A percentile compares a stretch with the other conserved stretches of the same genome.
Conservation (phyloP, 2,113 vertebrate genomes). For the Gadus macrocephalus region DNA sequence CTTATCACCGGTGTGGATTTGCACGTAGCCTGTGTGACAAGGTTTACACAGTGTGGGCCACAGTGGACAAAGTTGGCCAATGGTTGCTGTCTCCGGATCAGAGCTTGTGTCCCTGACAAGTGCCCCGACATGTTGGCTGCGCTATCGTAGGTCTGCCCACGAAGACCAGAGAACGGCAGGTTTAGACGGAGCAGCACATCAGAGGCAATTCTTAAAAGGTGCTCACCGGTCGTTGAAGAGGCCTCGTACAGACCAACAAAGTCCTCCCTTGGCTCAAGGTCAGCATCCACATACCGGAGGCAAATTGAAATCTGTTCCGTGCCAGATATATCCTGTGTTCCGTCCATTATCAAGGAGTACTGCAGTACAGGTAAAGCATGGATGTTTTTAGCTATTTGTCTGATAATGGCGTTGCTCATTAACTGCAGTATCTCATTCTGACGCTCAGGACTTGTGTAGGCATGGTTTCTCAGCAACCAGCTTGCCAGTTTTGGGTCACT, state of each 20-base stretch:
- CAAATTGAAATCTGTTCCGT: not conserved
- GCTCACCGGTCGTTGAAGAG: not conserved
- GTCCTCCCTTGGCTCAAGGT: not conserved
- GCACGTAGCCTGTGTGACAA: not conserved
- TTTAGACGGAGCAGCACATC: not conserved
- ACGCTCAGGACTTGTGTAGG: no score
- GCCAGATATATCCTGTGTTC: not conserved
- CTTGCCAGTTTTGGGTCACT: no score
- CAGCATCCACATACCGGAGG: not conserved
- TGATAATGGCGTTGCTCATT: no score
- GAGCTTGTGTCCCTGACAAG: not conserved
- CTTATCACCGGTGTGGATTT: not conserved
- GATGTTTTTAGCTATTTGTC: no score
- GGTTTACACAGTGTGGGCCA: slow-evolving; percentile 3
- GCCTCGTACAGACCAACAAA: not conserved
- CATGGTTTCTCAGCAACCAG: no score
- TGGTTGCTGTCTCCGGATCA: not conserved
- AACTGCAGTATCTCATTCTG: no score
- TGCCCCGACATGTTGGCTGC: slow-evolving; percentile 14
- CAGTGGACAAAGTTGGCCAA: slow-evolving; percentile 2
- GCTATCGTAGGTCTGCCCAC: slow-evolving; percentile 8
- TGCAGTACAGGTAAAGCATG: not conserved
- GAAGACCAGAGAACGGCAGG: not conserved
- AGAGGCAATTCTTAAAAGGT: not conserved
- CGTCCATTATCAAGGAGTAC: not conserved